A percentile compares a stretch with the other conserved stretches of the same genome.
Conservation (phyloP, 2,888 invertebrate species). For the Lasioglossum villosulum region DNA sequence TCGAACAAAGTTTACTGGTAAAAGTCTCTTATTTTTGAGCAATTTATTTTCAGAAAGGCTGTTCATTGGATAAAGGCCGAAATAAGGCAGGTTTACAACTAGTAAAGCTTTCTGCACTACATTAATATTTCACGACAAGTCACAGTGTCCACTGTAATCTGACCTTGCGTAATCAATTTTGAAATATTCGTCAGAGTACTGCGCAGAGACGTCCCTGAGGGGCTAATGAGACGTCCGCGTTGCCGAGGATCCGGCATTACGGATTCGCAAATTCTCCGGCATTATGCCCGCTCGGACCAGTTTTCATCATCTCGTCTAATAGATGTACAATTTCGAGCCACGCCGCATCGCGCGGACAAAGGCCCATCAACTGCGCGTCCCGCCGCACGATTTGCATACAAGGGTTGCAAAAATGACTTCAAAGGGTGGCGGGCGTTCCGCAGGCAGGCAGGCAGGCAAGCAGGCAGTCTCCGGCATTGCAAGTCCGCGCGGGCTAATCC, state of each 20-base stretch:
- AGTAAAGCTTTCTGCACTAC: no score
- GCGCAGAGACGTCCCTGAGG: neutral
- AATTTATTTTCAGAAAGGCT: no score
- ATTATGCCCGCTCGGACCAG: neutral
- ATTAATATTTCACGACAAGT: no score
- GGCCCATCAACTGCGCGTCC: neutral
- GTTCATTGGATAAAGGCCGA: no score
- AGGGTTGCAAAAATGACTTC: neutral
- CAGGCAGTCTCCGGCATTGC: neutral
- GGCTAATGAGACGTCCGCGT: neutral
- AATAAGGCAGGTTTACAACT: no score
- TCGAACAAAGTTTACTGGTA: no score
- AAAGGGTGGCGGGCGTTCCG: conserved; percentile 7
- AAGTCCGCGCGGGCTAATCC: neutral
- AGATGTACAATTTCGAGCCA: neutral
- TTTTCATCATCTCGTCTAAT: neutral
- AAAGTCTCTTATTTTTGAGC: no score
- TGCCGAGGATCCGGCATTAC: neutral
- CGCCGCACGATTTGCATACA: neutral
- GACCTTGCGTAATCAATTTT: neutral
- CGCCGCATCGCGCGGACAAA: neutral
- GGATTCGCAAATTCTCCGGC: neutral
- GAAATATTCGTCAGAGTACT: neutral
- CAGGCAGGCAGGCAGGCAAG: neutral
- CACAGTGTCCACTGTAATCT: neutral